phyloP scores from a whole-genome alignment of 2,888 invertebrate genomes.

The Argyra leucocephala region DNA sequence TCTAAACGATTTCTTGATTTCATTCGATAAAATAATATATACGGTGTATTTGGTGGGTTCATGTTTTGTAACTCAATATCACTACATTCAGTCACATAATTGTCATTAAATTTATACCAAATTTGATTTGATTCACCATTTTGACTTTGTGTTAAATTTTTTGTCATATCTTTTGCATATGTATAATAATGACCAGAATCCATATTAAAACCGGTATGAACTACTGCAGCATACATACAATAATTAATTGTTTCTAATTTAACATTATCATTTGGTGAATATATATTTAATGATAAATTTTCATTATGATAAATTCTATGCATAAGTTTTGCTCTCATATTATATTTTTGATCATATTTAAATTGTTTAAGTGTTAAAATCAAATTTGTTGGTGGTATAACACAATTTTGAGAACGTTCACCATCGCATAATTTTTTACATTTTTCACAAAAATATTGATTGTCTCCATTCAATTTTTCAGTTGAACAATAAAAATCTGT shows the following conservation, averaged over 20 bases:
- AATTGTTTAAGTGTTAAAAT: slow-evolving; percentile 76
- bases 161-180: slow-evolving; percentile 54
- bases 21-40: slow-evolving; percentile 68
- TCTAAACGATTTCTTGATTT: slow-evolving; percentile 1
- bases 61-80: slow-evolving; percentile 54
- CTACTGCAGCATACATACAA: slow-evolving; percentile 69
- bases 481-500: slow-evolving; percentile 63
- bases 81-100: slow-evolving; percentile 54
- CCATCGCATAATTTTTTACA: slow-evolving; percentile 70
- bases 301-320: slow-evolving; percentile 56
- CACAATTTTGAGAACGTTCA: slow-evolving; percentile 57
- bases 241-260: slow-evolving; percentile 48
- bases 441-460: slow-evolving; percentile 69
- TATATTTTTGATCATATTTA: slow-evolving; percentile 59
- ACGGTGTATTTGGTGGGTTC: slow-evolving; percentile 67
- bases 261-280: slow-evolving; percentile 19
- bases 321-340: slow-evolving; percentile 69
- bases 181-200: slow-evolving; percentile 86
- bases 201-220: slow-evolving; percentile 72
- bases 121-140: background rate
- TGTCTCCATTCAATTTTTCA: slow-evolving; percentile 69
- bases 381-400: slow-evolving; percentile 65
- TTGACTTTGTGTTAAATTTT: background rate
- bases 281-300: slow-evolving; percentile 40
- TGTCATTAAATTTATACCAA: slow-evolving; percentile 79